Evolutionary conservation across 2,113 vertebrate species (phyloP).

Genomic region (Cyprinodon tularosa): DNA sequence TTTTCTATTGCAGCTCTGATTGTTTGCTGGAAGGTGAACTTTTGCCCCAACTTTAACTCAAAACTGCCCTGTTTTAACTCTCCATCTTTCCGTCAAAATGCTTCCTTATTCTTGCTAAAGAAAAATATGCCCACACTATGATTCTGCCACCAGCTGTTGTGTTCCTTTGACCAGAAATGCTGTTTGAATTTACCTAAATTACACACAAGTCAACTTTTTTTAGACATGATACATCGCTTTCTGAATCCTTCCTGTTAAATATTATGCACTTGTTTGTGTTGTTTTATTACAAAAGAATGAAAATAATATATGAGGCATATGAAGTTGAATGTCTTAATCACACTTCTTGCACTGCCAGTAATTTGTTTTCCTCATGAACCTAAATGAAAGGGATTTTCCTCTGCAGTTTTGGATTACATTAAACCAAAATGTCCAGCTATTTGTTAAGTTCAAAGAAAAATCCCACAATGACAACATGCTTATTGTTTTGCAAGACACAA

Average conservation of each 20-base stretch:
- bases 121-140: too few relatives aligned
- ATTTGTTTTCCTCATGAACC: background rate
- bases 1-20: too few relatives aligned
- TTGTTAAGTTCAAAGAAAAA: conserved; percentile 10
- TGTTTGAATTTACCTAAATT: too few relatives aligned
- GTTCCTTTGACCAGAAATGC: too few relatives aligned
- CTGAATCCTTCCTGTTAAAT: background rate
- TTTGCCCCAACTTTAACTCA: background rate
- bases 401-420: background rate
- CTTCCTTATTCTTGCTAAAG: too few relatives aligned
- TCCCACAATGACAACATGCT: conserved; percentile 26
- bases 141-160: too few relatives aligned
- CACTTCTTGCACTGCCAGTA: too few relatives aligned
- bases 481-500: conserved; percentile 28
- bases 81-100: too few relatives aligned
- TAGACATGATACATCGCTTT: too few relatives aligned
- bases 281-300: background rate
- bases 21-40: too few relatives aligned
- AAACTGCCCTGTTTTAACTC: too few relatives aligned
- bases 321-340: background rate
- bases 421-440: conserved; percentile 1
- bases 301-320: background rate
- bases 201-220: too few relatives aligned
- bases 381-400: background rate
- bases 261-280: background rate